Evolutionary conservation across 2,888 invertebrate species (phyloP), one percentile per base, ranked within the genome.

Genomic region (Caenorhabditis sp.): DNA sequence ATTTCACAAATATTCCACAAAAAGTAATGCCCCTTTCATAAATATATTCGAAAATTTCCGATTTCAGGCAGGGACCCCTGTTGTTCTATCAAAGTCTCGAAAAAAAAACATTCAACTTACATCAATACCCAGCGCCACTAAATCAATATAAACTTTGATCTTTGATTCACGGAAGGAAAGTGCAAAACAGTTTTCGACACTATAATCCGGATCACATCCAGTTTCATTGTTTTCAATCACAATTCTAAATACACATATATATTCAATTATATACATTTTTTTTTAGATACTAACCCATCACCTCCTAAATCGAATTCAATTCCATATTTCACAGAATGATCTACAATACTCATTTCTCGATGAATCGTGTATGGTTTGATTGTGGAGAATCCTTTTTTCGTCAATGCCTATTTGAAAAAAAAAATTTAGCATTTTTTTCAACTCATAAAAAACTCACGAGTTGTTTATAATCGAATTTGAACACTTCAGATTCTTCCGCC

Each of bases 121-220:
- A 21, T 63, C 63, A 21, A 69, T 69, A 17, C 69, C 69, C 0
- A 49, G 19, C 19, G 49, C 37, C 8, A 63, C 37, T 1, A 69
- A 31, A 36, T 70, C 66, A 23, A 70, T 49, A 54, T 57, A 61
- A n/a, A 58, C 36, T n/a, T 12, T 21, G 3, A 49, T 24, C 10
- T 1, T 14, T 14, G 59, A 21, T 59, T 59, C 59, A 14, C 17
- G 24, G 27, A 21, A 70, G 8, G 70, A 70, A 43, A 59, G 66
- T 1, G 66, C 62, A 24, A 70, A 54, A 19, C 70, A 70, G 3
- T 58, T 58, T 6, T 51, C 27, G 36, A 70, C 62, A 10, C 54
- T 58, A 0, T 65, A 58, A 43, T 70, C 58, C 3, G 37, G 58
- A 8, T 65, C 23, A 21, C 69, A 69, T 0, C 65, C 62, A 6